Percentiles rank a stretch among this genome's conserved stretches.
Evolutionary conservation across 2,113 vertebrate species (phyloP).

Genomic region (Plecotus auritus): DNA sequence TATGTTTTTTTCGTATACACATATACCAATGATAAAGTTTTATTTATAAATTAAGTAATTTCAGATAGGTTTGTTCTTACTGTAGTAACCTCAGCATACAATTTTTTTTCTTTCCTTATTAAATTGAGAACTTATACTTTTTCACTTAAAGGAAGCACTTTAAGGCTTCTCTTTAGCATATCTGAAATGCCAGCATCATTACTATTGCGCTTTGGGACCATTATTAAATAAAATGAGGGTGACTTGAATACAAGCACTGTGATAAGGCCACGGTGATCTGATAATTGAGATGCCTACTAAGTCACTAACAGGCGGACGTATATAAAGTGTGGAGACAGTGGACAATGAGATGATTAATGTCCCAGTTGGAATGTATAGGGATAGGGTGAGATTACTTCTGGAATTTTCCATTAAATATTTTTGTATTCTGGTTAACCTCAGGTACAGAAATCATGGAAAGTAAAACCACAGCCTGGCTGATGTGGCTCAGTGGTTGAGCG

Average conservation of each 20-base stretch:
- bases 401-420: neutral
- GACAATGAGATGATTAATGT: neutral
- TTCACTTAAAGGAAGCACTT: neutral
- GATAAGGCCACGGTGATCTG: neutral
- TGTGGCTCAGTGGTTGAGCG: no score
- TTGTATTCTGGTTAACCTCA: neutral
- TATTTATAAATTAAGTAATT: neutral
- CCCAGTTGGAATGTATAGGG: neutral
- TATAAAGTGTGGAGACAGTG: neutral
- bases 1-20: neutral
- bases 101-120: neutral
- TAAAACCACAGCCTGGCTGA: neutral
- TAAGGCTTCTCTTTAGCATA: neutral
- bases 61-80: neutral
- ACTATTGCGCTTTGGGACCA: neutral
- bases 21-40: neutral
- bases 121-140: neutral
- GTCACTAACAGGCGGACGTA: neutral
- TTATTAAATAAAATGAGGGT: neutral
- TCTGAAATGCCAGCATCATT: neutral
- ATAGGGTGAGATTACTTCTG: neutral
- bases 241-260: neutral
- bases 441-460: neutral
- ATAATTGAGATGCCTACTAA: neutral
- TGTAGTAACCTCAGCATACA: neutral